Evolutionary conservation across 2,113 vertebrate species (phyloP), one percentile per base, ranked within the genome.

Genomic region (Mesembrinibis cayennensis): DNA sequence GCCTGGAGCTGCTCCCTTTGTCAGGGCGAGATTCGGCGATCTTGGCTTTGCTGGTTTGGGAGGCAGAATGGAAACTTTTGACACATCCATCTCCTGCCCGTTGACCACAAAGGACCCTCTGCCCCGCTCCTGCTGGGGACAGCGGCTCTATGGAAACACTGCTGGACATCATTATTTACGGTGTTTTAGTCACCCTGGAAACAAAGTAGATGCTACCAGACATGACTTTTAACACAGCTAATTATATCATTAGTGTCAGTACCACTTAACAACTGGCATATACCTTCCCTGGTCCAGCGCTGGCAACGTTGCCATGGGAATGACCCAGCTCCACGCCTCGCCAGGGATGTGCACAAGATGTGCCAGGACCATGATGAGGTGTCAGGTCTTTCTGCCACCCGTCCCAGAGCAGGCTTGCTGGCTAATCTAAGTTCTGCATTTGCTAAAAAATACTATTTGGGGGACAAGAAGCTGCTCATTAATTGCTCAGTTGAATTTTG

Each of bases 221-320:
- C 45, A 82, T 44, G 96, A 94, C 96, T 96, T 94, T 95, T 95
- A 96, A 67, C 94, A 86, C 86, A 61, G 95, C 85, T 97, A 97
- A 97, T 97, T 96, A 86, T 82, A 34, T 93, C 95, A 96, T 97
- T 97, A 97, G 82, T 96, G 95, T 69, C 95, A 89, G 77, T 36
- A 53, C 67, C 89, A 20, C 94, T 91, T 88, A 81, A 78, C 87
- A 16, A 69, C 36, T 36, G 70, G 63, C 62, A 44, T 17, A 55
- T 45, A 83, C 94, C 79, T 92, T 71, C 59, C 47, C 50, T 7
- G 62, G 63, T 10, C 84, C 14, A 34, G 65, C 2, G 0, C 84
- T 63, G 96, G 40, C 18, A 3, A 5, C 0, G 79, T 95, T 96
- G 81, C 94, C 87, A 94, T 91, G 82, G 95, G 78, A 78, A 96